A percentile compares a stretch with the other conserved stretches of the same genome.
phyloP scores from a whole-genome alignment of 2,113 vertebrate species.

The Gambusia affinis region DNA sequence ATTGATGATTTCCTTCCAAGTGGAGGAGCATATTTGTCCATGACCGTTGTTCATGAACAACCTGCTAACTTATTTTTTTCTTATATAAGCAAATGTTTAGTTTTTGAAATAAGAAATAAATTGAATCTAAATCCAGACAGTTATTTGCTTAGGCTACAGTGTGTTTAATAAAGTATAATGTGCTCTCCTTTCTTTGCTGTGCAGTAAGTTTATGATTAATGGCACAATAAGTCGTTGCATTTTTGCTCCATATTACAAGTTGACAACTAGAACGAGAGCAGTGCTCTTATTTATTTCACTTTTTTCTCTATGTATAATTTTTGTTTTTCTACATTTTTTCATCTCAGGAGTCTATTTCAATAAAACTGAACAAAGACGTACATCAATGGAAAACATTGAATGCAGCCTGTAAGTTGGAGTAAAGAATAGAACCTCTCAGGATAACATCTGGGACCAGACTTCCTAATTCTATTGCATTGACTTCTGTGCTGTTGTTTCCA shows the following conservation, averaged over 20 bases:
- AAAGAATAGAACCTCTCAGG: slow-evolving; percentile 36
- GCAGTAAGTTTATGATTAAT: slow-evolving; percentile 35
- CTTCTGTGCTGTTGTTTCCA: slow-evolving; percentile 33
- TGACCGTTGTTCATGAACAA: neutral
- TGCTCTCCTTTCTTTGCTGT: neutral
- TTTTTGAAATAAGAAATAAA: neutral
- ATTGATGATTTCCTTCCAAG: neutral
- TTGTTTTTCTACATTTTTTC: neutral
- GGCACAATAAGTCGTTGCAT: slow-evolving; percentile 13
- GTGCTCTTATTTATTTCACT: slow-evolving; percentile 32
- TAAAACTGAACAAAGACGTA: slow-evolving; percentile 39
- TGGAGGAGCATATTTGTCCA: neutral
- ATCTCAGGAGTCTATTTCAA: slow-evolving; percentile 46
- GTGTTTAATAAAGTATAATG: slow-evolving; percentile 3
- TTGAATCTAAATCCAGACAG: neutral
- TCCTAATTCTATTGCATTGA: slow-evolving; percentile 34
- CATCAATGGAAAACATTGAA: slow-evolving; percentile 31
- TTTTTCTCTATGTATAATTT: slow-evolving; percentile 36
- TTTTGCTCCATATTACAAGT: slow-evolving; percentile 29
- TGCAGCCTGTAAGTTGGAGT: slow-evolving; percentile 19
- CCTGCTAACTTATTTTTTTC: neutral
- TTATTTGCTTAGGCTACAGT: neutral
- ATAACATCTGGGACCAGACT: slow-evolving; percentile 30
- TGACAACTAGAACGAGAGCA: slow-evolving; percentile 28
- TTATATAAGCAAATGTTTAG: neutral